Evolutionary conservation across 2,113 vertebrate genomes (phyloP).

Genomic region (Festucalex cinctus): DNA sequence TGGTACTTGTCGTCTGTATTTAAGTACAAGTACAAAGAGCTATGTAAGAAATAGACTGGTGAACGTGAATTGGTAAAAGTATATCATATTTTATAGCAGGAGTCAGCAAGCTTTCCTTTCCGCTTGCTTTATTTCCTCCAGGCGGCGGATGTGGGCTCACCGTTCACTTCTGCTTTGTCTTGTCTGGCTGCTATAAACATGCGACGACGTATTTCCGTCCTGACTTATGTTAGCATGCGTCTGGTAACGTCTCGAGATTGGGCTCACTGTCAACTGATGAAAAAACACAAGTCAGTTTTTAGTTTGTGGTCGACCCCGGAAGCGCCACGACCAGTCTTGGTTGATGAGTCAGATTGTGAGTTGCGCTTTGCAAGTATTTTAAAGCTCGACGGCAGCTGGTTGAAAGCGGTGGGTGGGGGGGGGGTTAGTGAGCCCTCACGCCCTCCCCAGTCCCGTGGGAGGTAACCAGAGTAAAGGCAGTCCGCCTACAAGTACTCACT

Average conservation of each 20-base stretch:
- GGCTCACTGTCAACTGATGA: background rate
- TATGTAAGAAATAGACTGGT: too few species aligned
- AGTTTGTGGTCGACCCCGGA: background rate
- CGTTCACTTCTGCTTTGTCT: slow-evolving; percentile 57
- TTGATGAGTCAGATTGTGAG: background rate
- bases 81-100: too few species aligned
- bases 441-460: slow-evolving; percentile 45
- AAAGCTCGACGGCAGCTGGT: slow-evolving; percentile 49
- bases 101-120: too few species aligned
- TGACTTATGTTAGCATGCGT: background rate
- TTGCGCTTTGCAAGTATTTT: slow-evolving; percentile 9
- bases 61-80: too few species aligned
- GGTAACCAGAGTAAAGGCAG: slow-evolving; percentile 49
- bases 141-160: slow-evolving; percentile 60
- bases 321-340: background rate
- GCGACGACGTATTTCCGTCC: background rate
- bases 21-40: too few species aligned
- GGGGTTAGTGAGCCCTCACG: slow-evolving; percentile 49
- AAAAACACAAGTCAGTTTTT: background rate
- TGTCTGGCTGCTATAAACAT: background rate
- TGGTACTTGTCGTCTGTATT: too few species aligned
- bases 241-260: background rate
- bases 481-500: slow-evolving; percentile 4
- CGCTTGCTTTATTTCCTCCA: slow-evolving; percentile 43
- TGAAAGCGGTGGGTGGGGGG: slow-evolving; percentile 43